Base-by-base conservation (phyloP, 2,797 vertebrate species). In the Gymnodraco acuticeps region DNA sequence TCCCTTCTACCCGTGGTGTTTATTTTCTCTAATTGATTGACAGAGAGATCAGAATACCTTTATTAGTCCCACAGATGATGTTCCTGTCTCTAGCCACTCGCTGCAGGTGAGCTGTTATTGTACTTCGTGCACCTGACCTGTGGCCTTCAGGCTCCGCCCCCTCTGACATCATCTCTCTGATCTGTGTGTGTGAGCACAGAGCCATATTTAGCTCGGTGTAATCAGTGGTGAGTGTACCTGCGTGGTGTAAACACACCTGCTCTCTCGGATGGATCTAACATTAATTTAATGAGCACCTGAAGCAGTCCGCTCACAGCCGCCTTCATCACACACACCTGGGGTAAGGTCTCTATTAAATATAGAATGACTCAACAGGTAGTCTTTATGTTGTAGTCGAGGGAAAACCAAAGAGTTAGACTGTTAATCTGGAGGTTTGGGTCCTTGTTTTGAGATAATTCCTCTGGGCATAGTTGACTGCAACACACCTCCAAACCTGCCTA, bases 151-250 rank as follows among this genome's bases (percentile, higher is more conserved):
- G 88, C 93, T 88, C 91, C 88, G 71, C 91, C 92, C 75, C 90
- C 82, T 80, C 77, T 94, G 94, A 93, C 92, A 93, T 94, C 93
- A 94, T 52, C 31, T 78, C 89, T 93, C 87, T 94, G 92, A 94
- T 95, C 92, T 90, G 88, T 89, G 75, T 91, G 84, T 89, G 88
- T 90, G 87, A 92, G 92, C 91, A 91, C 91, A 92, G 92, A 94
- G 95, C 93, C 92, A 92, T 89, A 90, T 93, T 94, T 95, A 94
- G 92, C 89, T 88, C 67, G 19, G 83, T 81, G 86, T 93, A 92
- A 94, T 94, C 89, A 92, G 92, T 76, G 84, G 73, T 77, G 77
- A 91, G 84, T 82, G 88, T 88, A 87, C 92, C 83, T 89, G 83
- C 73, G 68, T 76, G 78, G 84, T 83, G 84, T 88, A 90, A 93